A percentile compares a stretch with the other conserved stretches of the same genome.
Conservation (phyloP, 2,113 vertebrate species). For the Crotophaga sulcirostris region DNA sequence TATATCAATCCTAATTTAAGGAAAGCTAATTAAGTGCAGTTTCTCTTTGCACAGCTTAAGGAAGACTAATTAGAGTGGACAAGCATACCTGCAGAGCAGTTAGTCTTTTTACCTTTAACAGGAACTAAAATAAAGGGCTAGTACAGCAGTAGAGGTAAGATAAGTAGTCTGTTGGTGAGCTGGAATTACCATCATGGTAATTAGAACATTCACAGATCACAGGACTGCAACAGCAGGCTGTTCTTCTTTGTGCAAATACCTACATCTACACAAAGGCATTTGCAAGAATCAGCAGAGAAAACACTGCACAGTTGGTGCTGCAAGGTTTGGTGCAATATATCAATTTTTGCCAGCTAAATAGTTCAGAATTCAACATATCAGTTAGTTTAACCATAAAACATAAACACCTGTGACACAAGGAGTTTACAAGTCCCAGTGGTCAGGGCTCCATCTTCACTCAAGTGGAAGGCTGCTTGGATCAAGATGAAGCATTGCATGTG, state of each 20-base stretch:
- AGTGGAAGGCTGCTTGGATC: background rate
- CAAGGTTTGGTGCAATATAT: background rate
- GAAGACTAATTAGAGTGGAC: constrained; percentile 40
- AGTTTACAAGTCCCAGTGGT: background rate
- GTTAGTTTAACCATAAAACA: background rate
- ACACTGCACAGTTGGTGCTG: background rate
- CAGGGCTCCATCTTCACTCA: background rate
- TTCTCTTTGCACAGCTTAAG: constrained; percentile 9
- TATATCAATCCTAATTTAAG: constrained; percentile 57
- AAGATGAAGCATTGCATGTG: background rate
- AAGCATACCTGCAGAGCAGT: constrained; percentile 16
- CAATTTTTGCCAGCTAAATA: background rate
- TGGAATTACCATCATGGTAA: background rate
- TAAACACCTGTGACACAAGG: background rate
- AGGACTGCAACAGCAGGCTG: background rate
- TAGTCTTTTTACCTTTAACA: constrained; percentile 42
- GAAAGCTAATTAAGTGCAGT: constrained; percentile 49
- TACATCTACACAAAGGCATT: background rate
- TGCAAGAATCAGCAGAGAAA: background rate
- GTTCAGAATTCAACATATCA: background rate
- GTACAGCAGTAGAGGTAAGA: background rate
- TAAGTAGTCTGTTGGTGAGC: background rate
- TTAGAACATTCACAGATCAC: background rate
- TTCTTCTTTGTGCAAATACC: constrained; percentile 21
- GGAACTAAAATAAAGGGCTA: constrained; percentile 27